Conservation (phyloP, 2,113 vertebrate species). For the Strix uralensis region DNA sequence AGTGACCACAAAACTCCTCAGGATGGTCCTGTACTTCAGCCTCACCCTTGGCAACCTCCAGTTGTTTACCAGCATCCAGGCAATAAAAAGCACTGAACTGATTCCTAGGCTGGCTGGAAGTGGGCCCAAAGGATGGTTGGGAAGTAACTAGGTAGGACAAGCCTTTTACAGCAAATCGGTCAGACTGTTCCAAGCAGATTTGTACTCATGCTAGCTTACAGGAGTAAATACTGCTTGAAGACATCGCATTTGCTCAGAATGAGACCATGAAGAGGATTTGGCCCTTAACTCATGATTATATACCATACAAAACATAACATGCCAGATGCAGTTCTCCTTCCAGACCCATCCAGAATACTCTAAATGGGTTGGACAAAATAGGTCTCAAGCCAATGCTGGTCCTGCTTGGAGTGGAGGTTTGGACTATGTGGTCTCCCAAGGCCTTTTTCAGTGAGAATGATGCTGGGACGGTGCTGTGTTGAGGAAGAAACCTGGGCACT, state of each 20-base stretch:
- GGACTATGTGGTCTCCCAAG: background rate
- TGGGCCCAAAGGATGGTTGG: background rate
- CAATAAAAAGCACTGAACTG: background rate
- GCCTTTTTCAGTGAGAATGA: background rate
- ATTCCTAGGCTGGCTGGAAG: background rate
- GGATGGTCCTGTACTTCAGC: background rate
- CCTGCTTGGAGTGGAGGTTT: background rate
- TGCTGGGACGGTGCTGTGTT: background rate
- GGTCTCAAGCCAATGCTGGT: background rate
- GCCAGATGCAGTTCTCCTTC: background rate
- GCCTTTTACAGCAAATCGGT: background rate
- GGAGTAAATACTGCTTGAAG: background rate
- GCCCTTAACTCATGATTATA: background rate
- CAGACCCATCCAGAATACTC: background rate
- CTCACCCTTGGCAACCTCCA: background rate
- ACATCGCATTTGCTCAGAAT: background rate
- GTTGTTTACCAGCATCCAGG: background rate
- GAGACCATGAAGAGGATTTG: background rate
- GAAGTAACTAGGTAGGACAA: background rate
- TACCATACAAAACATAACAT: background rate
- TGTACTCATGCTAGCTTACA: background rate
- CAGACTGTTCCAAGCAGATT: background rate
- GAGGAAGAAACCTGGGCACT: background rate
- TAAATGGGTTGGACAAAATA: background rate
- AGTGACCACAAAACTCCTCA: background rate